Evolutionary conservation across 2,888 invertebrate species (phyloP), one percentile per base, ranked within the genome.

Genomic region (Zootermopsis nevadensis): DNA sequence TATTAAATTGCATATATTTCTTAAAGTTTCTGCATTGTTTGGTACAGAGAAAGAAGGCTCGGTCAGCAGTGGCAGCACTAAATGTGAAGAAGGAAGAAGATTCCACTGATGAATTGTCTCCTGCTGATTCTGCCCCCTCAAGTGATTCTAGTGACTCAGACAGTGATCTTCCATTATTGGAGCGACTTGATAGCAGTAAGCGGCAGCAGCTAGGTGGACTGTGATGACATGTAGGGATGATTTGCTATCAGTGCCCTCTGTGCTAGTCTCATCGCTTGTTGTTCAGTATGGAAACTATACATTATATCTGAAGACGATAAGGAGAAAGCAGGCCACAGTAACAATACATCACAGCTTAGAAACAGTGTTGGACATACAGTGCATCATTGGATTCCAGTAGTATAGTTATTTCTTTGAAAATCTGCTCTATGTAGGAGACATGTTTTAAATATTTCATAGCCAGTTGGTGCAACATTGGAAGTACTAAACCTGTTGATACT

Each of bases 21-120:
- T 27, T 8, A 27, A 10, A 7, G 24, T 35, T 48, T 19, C 15
- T 60, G 60, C 12, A 60, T n/a, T 60, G 60, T 60, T 60, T 60
- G 48, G 60, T 66, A 19, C 66, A 79, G 79, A 79, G 66, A 79
- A 79, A 79, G 60, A 79, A 66, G 38, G 35, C 6, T 30, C 27
- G 22, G 66, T 30, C 60, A 38, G 8, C 66, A 27, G 33, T 31
- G n/a, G 7, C 15, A 35, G 0, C 24, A n/a, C 1, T 4, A 7
- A 55, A 35, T n/a, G 31, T 8, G 27, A 12, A 12, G 12, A 67
- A 42, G 33, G 72, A 80, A 24, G 31, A 55, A 30, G 66, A 79
- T 35, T 85, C 84, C 2, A 86, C 85, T 69, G 86, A 85, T 81
- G 87, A 87, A 83, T 81, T 87, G 83, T 86, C 87, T 8, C 86